Evolutionary conservation across 2,113 vertebrate genomes (phyloP), one percentile per base, ranked within the genome.

Genomic region (Mirounga angustirostris): DNA sequence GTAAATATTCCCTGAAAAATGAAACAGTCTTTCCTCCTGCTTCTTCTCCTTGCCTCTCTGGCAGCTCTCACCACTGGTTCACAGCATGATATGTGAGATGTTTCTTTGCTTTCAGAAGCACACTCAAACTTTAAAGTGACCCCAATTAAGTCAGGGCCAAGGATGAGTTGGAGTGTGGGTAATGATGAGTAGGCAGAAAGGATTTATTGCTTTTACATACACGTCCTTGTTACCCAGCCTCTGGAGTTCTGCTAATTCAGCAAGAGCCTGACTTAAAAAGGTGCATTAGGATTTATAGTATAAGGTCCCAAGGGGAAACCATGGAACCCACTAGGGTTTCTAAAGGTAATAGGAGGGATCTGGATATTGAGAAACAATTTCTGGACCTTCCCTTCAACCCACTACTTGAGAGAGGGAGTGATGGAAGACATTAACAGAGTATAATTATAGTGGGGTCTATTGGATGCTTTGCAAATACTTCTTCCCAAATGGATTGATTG

Each of bases 211-310:
- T 88, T 93, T 81, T 30, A 91, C 26, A 58, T 52, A 88, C 12
- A 50, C 10, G 19, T n/a, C 63, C 26, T 84, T 84, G 59, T 74
- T 76, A 71, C 10, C 3, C 14, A 33, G n/a, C 33, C 26, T 74
- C 89, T 71, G 61, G 5, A 96, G 22, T 59, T 94, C 33, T 89
- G 26, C 52, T 80, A 84, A 81, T 36, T 94, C 69, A 90, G 50
- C 43, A 96, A 74, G 69, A 69, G 18, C 6, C 52, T 87, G 59
- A 81, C 14, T 96, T 84, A 19, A 69, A 78, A 83, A 46, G 21
- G 5, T 95, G 19, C n/a, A 24, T 89, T 16, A 22, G 67, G n/a
- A 81, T 87, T 92, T 93, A 59, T 73, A 65, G 74, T 71, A 59
- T 89, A 21, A 76, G 63, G 4, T 56, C 67, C 92, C 14, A 65